A percentile compares a stretch with the other conserved stretches of the same genome.
These are phyloP conservation scores for Anas georgica DNA, from an alignment of 2,797 vertebrate genomes.

Conservation along the genomic window DNA sequence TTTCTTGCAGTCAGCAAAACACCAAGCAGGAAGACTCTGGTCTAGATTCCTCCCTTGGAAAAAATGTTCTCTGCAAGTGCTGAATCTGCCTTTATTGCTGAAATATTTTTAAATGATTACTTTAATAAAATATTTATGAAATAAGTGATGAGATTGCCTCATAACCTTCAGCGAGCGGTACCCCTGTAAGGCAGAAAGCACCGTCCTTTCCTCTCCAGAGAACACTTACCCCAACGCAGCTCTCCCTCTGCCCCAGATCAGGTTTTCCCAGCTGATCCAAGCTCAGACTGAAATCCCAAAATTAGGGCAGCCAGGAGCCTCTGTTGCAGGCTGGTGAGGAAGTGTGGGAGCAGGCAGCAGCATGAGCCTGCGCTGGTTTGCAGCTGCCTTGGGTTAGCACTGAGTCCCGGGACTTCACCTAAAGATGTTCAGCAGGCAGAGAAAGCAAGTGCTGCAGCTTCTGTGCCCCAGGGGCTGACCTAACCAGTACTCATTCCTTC, in stretches of 20 bases:
- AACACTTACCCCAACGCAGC: not conserved
- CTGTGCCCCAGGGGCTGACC: not conserved
- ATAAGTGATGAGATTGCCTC: not conserved
- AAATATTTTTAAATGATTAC: not conserved
- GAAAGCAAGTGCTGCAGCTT: not conserved
- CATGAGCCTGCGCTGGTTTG: not conserved
- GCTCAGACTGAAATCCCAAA: not conserved
- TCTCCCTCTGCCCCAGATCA: not conserved
- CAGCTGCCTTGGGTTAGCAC: not conserved
- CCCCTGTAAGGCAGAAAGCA: not conserved
- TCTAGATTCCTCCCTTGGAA: not conserved
- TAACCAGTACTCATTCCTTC: not conserved
- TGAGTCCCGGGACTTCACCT: not conserved
- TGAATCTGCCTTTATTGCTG: not conserved
- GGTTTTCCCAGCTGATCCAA: not conserved
- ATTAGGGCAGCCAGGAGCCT: not conserved
- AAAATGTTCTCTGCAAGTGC: not conserved
- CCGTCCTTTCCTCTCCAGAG: not conserved
- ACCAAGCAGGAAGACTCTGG: not conserved
- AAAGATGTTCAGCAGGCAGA: not conserved
- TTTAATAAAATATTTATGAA: not conserved
- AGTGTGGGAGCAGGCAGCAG: not conserved
- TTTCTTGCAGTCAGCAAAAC: constrained; percentile 11
- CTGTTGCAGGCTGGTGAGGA: not conserved
- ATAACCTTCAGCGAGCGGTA: not conserved